Base-by-base conservation (phyloP, 2,797 vertebrate genomes). In the Chrysocyon brachyurus region DNA sequence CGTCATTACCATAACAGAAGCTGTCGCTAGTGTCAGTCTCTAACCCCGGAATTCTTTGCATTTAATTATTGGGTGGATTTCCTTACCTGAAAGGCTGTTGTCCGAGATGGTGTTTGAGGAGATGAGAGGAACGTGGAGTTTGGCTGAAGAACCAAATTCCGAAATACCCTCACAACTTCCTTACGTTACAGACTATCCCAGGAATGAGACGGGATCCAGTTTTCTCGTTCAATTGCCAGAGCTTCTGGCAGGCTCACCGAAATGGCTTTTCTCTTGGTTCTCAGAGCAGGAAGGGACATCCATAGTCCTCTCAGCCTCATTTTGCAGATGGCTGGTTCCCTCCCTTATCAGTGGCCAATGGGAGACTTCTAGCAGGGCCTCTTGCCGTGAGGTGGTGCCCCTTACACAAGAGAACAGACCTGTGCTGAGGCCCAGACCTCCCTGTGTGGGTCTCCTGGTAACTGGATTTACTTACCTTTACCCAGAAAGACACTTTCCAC, bases 221-320 rank as follows among this genome's bases (percentile, higher is more conserved):
- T 92, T 89, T 79, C 96, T 95, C 17, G 0, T 89, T 87, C 56
- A 77, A 36, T 46, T n/a, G 84, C 59, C 70, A 83, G 87, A 70
- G 26, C 54, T 90, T 70, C 95, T 86, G 91, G 95, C 79, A 79
- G 63, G 79, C 36, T 77, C 52, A 11, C 0, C 6, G 8, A 14
- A 91, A 66, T 57, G 90, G 49, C 81, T 91, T 96, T 96, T 96
- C 90, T 90, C 52, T 0, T 88, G 31, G 82, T 93, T 96, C 63
- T 92, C 2, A 2, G 92, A 81, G 82, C 72, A 82, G 83, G 86
- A 87, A 81, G 56, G 59, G 57, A 26, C 3, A 5, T 68, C 78
- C 22, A 15, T 21, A 94, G 78, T 90, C 93, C 40, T 87, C 61
- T n/a, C 22, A 66, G 85, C 49, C 28, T 93, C 52, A 26, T 89